phyloP scores from a whole-genome alignment of 2,888 invertebrate genomes.

The Holacanthella duospinosa region DNA sequence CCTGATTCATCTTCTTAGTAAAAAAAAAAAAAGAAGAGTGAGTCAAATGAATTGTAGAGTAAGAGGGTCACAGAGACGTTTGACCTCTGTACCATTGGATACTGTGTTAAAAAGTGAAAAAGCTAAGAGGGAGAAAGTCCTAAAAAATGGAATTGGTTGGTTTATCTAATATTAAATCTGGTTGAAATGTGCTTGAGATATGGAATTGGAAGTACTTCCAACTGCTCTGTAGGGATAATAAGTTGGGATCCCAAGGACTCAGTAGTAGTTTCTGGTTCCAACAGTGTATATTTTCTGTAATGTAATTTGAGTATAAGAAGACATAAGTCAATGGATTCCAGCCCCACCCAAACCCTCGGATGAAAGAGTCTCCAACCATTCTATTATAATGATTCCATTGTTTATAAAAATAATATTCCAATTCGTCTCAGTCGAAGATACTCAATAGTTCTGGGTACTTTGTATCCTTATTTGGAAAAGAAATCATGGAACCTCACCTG shows the following conservation, averaged over 20 bases:
- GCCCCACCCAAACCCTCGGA: background rate
- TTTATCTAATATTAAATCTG: constrained; percentile 6
- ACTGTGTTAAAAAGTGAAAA: too few relatives aligned
- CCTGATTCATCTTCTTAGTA: too few relatives aligned
- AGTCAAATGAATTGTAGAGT: too few relatives aligned
- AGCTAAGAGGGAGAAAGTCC: background rate
- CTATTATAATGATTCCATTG: background rate
- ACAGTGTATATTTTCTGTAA: too few relatives aligned
- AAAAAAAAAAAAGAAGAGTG: too few relatives aligned
- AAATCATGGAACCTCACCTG: background rate
- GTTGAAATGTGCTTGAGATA: background rate
- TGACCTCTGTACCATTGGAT: too few relatives aligned
- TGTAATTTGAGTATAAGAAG: background rate
- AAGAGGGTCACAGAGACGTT: too few relatives aligned
- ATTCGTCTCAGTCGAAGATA: too few relatives aligned
- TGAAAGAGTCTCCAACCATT: background rate
- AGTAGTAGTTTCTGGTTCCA: too few relatives aligned
- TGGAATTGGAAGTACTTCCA: background rate
- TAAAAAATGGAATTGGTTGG: background rate
- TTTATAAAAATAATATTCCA: background rate
- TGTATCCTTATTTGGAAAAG: background rate
- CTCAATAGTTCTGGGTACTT: background rate
- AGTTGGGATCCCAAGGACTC: background rate
- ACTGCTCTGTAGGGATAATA: background rate
- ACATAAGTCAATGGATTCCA: background rate